A percentile compares a stretch with the other conserved stretches of the same genome.
These are phyloP conservation scores for Athetis lepigone DNA, from an alignment of 2,888 invertebrate species.

Conservation along the genomic window DNA sequence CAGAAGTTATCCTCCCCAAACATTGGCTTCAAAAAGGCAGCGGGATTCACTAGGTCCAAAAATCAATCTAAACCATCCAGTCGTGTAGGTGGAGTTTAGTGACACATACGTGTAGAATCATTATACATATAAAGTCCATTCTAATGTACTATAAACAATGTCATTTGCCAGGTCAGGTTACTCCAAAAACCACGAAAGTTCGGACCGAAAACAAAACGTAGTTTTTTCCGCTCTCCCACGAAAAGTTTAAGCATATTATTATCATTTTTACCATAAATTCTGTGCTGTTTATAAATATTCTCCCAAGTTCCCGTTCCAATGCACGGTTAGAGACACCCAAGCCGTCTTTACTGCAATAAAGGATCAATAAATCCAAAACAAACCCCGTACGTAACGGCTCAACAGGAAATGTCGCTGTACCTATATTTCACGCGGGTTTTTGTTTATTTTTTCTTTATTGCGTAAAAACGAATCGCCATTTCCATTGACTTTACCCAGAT, in stretches of 20 bases:
- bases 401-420: slow-evolving; percentile 52
- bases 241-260: slow-evolving; percentile 40
- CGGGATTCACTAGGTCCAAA: no score
- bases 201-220: slow-evolving; percentile 3
- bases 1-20: no score
- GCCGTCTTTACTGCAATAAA: slow-evolving; percentile 59
- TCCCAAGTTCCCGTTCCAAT: slow-evolving; percentile 40
- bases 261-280: slow-evolving; percentile 47
- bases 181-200: neutral
- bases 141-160: no score
- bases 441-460: slow-evolving; percentile 65
- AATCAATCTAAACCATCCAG: no score
- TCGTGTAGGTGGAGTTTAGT: no score
- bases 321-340: slow-evolving; percentile 55
- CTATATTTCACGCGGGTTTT: slow-evolving; percentile 63
- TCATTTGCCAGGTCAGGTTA: neutral
- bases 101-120: no score
- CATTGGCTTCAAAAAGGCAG: no score
- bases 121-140: no score
- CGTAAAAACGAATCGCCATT: slow-evolving; percentile 57
- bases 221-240: slow-evolving; percentile 10
- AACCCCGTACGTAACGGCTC: slow-evolving; percentile 59
- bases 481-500: slow-evolving; percentile 56
- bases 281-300: slow-evolving; percentile 39
- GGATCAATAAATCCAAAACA: slow-evolving; percentile 64